phyloP scores from a whole-genome alignment of 2,797 vertebrate genomes.

The Acridotheres tristis region DNA sequence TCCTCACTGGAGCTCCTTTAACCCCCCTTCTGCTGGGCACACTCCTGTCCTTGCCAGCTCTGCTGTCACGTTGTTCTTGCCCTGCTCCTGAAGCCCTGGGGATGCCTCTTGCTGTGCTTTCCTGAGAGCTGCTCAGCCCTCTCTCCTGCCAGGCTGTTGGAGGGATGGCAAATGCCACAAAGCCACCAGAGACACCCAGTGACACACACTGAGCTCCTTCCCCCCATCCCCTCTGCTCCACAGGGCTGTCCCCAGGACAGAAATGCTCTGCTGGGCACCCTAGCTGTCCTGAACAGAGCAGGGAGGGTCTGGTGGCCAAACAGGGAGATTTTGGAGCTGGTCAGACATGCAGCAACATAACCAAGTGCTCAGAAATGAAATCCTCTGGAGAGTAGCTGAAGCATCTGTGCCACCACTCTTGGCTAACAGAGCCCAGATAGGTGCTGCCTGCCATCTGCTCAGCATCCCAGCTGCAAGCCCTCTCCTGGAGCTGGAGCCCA shows the following conservation, averaged over 20 bases:
- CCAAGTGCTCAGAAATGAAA: background rate
- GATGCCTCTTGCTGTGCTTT: background rate
- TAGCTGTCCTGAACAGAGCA: background rate
- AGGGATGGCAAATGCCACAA: background rate
- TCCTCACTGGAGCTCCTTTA: background rate
- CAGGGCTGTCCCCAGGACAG: background rate
- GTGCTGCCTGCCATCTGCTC: background rate
- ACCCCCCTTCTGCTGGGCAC: background rate
- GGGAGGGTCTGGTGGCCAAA: background rate
- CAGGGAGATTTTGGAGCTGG: background rate
- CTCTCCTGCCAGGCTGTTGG: background rate
- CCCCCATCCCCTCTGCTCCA: background rate
- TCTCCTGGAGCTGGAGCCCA: background rate
- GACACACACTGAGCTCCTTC: background rate
- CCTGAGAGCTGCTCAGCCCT: background rate
- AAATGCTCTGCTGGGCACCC: background rate
- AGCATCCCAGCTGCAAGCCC: background rate
- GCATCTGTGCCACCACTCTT: background rate
- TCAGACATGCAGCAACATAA: background rate
- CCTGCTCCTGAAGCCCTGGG: background rate
- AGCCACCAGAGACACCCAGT: background rate
- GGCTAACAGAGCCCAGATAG: background rate
- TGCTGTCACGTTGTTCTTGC: background rate
- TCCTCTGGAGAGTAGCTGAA: background rate
- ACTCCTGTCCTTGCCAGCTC: background rate